A percentile compares a stretch with the other conserved stretches of the same genome.
Conservation (phyloP, 2,888 invertebrate species). For the Pterostichus madidus region DNA sequence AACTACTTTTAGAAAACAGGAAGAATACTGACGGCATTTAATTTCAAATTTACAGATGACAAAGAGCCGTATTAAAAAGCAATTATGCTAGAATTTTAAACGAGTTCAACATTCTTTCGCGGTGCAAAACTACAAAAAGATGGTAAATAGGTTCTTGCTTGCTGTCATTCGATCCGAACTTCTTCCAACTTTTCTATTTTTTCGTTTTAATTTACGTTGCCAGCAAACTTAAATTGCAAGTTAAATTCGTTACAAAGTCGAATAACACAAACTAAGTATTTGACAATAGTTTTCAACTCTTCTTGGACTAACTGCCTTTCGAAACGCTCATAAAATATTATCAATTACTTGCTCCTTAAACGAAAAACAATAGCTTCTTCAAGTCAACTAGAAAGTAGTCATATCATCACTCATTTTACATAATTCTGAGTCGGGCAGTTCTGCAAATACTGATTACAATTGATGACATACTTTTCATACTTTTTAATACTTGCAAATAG, state of each 20-base stretch:
- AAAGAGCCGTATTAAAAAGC: slow-evolving; percentile 74
- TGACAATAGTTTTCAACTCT: slow-evolving; percentile 49
- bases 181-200: slow-evolving; percentile 41
- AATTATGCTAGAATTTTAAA: slow-evolving; percentile 74
- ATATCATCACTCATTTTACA: too few relatives aligned
- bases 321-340: slow-evolving; percentile 37
- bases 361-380: too few relatives aligned
- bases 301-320: background rate
- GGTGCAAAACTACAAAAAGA: slow-evolving; percentile 70
- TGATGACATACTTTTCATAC: too few relatives aligned
- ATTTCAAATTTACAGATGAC: slow-evolving; percentile 70
- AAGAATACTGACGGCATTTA: slow-evolving; percentile 44
- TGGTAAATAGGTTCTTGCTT: slow-evolving; percentile 55
- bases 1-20: slow-evolving; percentile 53
- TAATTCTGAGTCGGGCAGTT: too few relatives aligned
- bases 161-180: slow-evolving; percentile 34
- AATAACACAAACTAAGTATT: slow-evolving; percentile 50
- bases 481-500: too few relatives aligned
- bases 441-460: too few relatives aligned
- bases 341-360: background rate
- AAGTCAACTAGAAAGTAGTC: too few relatives aligned
- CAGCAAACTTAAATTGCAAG: slow-evolving; percentile 59
- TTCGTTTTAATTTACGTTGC: slow-evolving; percentile 53
- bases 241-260: slow-evolving; percentile 56
- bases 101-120: slow-evolving; percentile 73